Base-by-base conservation (phyloP, 2,888 invertebrate genomes). In the Sympetrum striolatum region DNA sequence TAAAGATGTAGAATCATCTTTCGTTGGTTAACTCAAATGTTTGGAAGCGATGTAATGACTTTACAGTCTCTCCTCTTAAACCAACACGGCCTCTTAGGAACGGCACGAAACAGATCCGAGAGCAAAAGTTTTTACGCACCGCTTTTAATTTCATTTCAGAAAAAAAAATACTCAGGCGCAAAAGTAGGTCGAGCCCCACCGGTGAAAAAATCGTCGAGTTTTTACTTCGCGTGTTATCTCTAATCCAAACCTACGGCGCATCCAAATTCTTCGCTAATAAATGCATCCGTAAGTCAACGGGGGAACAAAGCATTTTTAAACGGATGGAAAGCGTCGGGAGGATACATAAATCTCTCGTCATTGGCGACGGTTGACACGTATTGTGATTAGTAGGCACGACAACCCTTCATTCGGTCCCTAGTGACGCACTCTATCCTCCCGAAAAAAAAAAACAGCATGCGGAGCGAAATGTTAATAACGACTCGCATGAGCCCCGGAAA, bases 301-400 rank as follows among this genome's bases (percentile, higher is more conserved):
- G 60, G 31, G 86, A 60, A 86, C 86, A 86, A 86, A 86, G 86
- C 86, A 86, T 86, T 86, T 86, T 86, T 86, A 37, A 86, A 86
- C 86, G 86, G 60, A 60, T 86, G 39, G 35, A 86, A 60, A 86
- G 86, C 86, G 64, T 86, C 8, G 86, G 60, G 37, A 60, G 86
- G 86, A 86, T 60, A 37, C 86, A 86, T 86, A 86, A 86, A 86
- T 86, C 86, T 86, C 37, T 64, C 18, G 58, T 60, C 73, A 60
- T 39, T 64, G 58, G 82, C 58, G 82, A 82, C 58, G 82, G 86
- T 64, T 86, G 86, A 86, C 86, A 64, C 86, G 39, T 86, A 86
- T 86, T 86, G 58, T 86, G 86, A 86, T 86, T 86, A 86, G 86
- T 86, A 86, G 86, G 58, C 86, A 60, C 31, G 81, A 82, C 82